phyloP scores from a whole-genome alignment of 2,888 invertebrate genomes.

The Listrodromus nycthemerus region DNA sequence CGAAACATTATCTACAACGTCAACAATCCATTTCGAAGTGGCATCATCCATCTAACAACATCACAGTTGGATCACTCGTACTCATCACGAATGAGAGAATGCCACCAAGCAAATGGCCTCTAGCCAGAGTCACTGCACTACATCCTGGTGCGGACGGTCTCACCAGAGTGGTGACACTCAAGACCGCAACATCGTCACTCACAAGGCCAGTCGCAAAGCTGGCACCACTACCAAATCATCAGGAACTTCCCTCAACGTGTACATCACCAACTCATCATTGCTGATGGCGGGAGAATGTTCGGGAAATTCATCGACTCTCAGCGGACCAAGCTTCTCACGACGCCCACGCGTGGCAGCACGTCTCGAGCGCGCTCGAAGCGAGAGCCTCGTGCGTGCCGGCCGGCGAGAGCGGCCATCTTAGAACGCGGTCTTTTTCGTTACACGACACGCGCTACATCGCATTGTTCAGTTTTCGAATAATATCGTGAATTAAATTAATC shows the following conservation, averaged over 20 bases:
- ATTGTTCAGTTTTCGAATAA: too few species aligned
- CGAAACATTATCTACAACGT: neutral
- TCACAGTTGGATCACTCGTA: slow-evolving; percentile 5
- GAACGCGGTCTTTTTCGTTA: too few species aligned
- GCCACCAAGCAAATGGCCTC: neutral
- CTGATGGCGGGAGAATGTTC: slow-evolving; percentile 26
- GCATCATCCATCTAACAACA: slow-evolving; percentile 23
- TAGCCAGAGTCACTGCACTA: too few species aligned
- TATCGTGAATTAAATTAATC: too few species aligned
- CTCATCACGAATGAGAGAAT: slow-evolving; percentile 11
- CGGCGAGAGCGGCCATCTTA: too few species aligned
- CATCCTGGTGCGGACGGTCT: neutral
- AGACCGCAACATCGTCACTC: neutral
- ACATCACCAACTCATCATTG: neutral
- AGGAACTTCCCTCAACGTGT: neutral
- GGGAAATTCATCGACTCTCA: too few species aligned
- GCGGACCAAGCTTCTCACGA: too few species aligned
- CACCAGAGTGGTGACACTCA: neutral
- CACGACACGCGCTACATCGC: too few species aligned
- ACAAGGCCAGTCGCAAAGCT: slow-evolving; percentile 22
- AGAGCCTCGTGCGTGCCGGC: too few species aligned
- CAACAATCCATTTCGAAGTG: slow-evolving; percentile 28
- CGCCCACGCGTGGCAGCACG: too few species aligned
- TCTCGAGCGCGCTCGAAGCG: too few species aligned
- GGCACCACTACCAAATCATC: neutral